A percentile compares a stretch with the other conserved stretches of the same genome.
These are phyloP conservation scores for Triops longicaudatus DNA, from an alignment of 1,140 invertebrate species.

Conservation along the genomic window DNA sequence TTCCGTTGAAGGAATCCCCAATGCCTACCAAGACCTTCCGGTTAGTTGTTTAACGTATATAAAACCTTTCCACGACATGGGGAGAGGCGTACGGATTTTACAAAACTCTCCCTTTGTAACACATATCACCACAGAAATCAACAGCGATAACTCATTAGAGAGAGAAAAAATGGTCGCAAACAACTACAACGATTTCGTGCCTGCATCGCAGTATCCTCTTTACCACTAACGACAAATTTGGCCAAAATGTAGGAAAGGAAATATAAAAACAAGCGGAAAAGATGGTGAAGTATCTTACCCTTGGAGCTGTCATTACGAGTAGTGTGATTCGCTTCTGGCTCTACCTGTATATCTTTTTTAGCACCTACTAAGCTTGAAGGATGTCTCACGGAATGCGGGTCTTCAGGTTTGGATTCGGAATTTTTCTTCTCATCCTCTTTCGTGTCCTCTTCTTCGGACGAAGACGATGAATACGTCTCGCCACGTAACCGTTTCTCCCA, in stretches of 20 bases:
- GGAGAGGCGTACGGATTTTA: no score
- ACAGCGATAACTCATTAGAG: no score
- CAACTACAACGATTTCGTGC: no score
- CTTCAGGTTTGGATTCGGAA: not conserved
- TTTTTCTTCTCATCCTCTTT: not conserved
- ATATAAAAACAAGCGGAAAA: not conserved
- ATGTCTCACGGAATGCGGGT: not conserved
- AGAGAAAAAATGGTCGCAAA: no score
- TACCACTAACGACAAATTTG: no score
- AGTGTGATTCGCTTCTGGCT: constrained; percentile 4
- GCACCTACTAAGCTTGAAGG: not conserved
- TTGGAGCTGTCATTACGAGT: constrained; percentile 9
- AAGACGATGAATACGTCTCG: not conserved
- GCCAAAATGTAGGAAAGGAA: not conserved
- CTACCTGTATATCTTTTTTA: constrained; percentile 13
- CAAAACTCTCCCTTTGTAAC: no score
- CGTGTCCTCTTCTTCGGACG: not conserved
- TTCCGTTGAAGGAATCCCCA: not conserved
- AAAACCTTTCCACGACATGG: no score
- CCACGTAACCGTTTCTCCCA: not conserved
- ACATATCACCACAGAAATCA: no score
- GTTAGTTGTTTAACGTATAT: no score
- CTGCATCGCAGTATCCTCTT: no score
- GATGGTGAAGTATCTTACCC: not conserved
- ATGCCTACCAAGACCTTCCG: not conserved